phyloP scores from a whole-genome alignment of 1,140 invertebrate genomes.

The Dermatophagoides farinae region DNA sequence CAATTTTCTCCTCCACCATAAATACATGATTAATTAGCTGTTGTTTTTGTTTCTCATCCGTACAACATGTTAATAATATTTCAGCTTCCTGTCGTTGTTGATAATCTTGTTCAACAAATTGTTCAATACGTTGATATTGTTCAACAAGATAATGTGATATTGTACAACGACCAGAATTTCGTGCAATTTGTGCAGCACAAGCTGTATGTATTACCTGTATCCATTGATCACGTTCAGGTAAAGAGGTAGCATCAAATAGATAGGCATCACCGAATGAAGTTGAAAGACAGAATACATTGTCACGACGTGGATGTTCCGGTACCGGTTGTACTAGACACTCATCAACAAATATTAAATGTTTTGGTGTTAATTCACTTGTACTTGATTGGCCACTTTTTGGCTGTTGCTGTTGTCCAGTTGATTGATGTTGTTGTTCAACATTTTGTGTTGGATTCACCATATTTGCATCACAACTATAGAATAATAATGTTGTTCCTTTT shows the following conservation, averaged over 20 bases:
- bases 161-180: slow-evolving; percentile 87
- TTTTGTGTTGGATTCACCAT: slow-evolving; percentile 54
- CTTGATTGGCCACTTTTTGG: not conserved
- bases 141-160: slow-evolving; percentile 83
- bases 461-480: slow-evolving; percentile 83
- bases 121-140: slow-evolving; percentile 83
- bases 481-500: slow-evolving; percentile 84
- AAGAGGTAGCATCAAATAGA: slow-evolving; percentile 64
- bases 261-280: slow-evolving; percentile 95
- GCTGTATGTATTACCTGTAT: slow-evolving; percentile 93
- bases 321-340: slow-evolving; percentile 94
- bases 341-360: slow-evolving; percentile 88
- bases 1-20: slow-evolving; percentile 89
- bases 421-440: not conserved
- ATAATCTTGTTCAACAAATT: slow-evolving; percentile 68
- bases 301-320: slow-evolving; percentile 88
- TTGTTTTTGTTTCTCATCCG: slow-evolving; percentile 75
- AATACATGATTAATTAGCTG: slow-evolving; percentile 65
- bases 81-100: slow-evolving; percentile 45
- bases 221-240: slow-evolving; percentile 93
- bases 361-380: slow-evolving; percentile 32
- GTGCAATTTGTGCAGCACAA: slow-evolving; percentile 83
- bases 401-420: not conserved
- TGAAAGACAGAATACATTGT: slow-evolving; percentile 92
- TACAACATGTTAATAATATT: slow-evolving; percentile 78